Evolutionary conservation across 2,113 vertebrate species (phyloP).

Genomic region (Chaenocephalus aceratus): DNA sequence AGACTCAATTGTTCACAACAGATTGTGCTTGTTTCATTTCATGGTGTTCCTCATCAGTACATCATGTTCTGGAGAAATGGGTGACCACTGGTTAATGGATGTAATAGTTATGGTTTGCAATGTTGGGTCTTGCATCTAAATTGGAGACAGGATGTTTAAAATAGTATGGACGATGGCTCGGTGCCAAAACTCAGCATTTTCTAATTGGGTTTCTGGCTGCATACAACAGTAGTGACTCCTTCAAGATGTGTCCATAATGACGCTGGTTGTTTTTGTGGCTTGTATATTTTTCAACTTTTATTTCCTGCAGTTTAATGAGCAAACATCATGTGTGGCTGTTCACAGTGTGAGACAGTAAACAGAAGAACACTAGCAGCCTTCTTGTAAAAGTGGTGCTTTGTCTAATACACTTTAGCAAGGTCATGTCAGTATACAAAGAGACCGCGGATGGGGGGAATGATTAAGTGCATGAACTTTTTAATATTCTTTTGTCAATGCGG

Average conservation of each 20-base stretch:
- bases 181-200: neutral
- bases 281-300: neutral
- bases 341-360: slow-evolving; percentile 10
- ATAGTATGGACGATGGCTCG: neutral
- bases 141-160: slow-evolving; percentile 7
- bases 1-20: slow-evolving; percentile 12
- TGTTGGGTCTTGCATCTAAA: slow-evolving; percentile 13
- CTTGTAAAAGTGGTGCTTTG: slow-evolving; percentile 20
- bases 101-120: neutral
- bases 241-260: slow-evolving; percentile 5
- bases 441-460: neutral
- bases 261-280: neutral
- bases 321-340: slow-evolving; percentile 24
- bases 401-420: neutral
- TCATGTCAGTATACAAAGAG: slow-evolving; percentile 6
- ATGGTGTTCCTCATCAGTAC: slow-evolving; percentile 41
- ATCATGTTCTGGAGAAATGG: slow-evolving; percentile 17
- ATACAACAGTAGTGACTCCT: neutral
- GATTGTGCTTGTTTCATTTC: slow-evolving; percentile 42
- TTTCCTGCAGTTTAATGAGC: slow-evolving; percentile 27
- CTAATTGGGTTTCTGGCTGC: slow-evolving; percentile 3
- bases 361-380: slow-evolving; percentile 13
- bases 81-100: slow-evolving; percentile 16
- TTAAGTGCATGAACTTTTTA: slow-evolving; percentile 42
- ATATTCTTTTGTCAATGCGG: slow-evolving; percentile 36